These are phyloP conservation scores for Oreochromis mossambicus DNA, from an alignment of 2,797 vertebrate species.

Conservation along the genomic window DNA sequence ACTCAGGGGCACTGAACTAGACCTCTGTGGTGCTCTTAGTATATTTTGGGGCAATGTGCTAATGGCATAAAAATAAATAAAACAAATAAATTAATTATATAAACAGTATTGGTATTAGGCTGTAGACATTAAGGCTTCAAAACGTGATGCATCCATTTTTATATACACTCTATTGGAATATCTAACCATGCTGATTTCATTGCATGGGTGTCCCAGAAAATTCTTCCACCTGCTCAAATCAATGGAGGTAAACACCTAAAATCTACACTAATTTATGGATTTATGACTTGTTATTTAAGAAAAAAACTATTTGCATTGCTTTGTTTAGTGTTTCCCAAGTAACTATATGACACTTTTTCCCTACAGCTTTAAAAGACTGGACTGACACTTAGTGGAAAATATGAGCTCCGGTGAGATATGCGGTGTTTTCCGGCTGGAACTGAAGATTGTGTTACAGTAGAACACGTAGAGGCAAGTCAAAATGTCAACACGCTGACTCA, in stretches of 20 bases:
- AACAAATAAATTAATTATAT: not conserved
- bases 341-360: not conserved
- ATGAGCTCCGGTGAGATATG: not conserved
- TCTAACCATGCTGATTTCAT: not conserved
- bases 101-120: not conserved
- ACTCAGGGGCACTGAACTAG: not conserved
- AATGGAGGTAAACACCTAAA: not conserved
- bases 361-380: not conserved
- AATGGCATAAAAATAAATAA: not conserved
- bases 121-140: not conserved
- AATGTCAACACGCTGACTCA: not conserved
- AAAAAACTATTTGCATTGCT: not conserved
- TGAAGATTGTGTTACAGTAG: not conserved
- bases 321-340: not conserved
- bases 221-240: not conserved
- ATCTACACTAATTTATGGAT: not conserved
- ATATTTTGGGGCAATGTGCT: not conserved
- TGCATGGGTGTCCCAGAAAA: not conserved
- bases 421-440: not conserved
- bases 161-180: not conserved
- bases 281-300: not conserved
- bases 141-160: not conserved
- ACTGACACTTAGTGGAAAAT: not conserved
- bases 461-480: not conserved
- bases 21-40: not conserved